Evolutionary conservation across 2,888 invertebrate genomes (phyloP).

Genomic region (Agyllia agylla): DNA sequence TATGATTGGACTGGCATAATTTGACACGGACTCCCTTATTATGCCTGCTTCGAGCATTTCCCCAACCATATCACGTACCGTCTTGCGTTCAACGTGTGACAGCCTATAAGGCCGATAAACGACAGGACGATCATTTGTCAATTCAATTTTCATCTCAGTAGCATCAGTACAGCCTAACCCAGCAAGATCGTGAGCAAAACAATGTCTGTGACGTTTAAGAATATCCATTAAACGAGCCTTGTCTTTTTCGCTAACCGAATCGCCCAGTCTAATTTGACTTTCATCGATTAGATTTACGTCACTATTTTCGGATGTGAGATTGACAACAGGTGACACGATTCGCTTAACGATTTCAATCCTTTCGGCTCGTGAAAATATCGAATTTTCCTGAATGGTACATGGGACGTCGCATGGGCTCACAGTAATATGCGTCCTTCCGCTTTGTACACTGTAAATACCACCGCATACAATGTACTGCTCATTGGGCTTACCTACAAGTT

Average conservation of each 20-base stretch:
- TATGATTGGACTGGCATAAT: conserved; percentile 59
- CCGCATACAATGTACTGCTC: neutral
- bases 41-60: conserved; percentile 59
- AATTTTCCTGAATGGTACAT: neutral
- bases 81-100: conserved; percentile 60
- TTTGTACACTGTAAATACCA: neutral
- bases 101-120: conserved; percentile 74
- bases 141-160: conserved; percentile 65
- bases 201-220: neutral
- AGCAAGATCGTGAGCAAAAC: conserved; percentile 23
- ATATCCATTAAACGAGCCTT: neutral
- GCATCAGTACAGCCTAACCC: conserved; percentile 51
- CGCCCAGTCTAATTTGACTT: neutral
- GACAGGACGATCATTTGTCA: conserved; percentile 47
- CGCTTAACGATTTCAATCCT: neutral
- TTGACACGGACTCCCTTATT: conserved; percentile 51
- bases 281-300: neutral
- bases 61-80: conserved; percentile 48
- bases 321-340: neutral
- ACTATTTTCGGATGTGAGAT: neutral
- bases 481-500: neutral
- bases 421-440: neutral
- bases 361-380: neutral
- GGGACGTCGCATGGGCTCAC: neutral
- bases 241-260: neutral